phyloP scores from a whole-genome alignment of 2,797 vertebrate genomes.

The Chiroxiphia lanceolata region DNA sequence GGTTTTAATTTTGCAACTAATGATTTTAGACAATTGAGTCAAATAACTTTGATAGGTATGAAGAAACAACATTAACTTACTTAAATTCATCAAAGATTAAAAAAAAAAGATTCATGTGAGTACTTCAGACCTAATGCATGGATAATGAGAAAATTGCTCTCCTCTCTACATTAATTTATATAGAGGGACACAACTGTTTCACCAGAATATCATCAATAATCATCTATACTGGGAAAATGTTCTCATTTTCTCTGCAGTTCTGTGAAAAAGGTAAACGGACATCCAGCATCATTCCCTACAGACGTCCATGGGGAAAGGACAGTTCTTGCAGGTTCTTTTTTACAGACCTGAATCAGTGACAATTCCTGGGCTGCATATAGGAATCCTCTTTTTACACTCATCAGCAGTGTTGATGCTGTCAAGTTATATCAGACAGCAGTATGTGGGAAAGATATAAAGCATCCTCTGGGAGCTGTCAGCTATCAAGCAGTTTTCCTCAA shows the following conservation, averaged over 20 bases:
- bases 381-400: neutral
- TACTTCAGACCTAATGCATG: neutral
- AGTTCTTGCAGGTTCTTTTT: neutral
- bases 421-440: neutral
- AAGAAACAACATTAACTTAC: neutral
- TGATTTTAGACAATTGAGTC: neutral
- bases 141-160: neutral
- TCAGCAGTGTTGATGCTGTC: slow-evolving; percentile 11
- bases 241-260: neutral
- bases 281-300: neutral
- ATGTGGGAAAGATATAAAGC: slow-evolving; percentile 17
- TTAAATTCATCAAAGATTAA: neutral
- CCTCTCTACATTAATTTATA: neutral
- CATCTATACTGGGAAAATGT: neutral
- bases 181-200: neutral
- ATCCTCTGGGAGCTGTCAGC: slow-evolving; percentile 7
- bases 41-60: neutral
- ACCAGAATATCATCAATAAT: neutral
- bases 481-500: neutral
- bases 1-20: slow-evolving; percentile 40
- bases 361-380: neutral
- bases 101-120: neutral
- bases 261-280: neutral
- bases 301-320: neutral
- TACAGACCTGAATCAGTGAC: neutral